Percentiles rank a stretch among this genome's conserved stretches.
Conservation (phyloP, 2,888 invertebrate species). For the Spilarctia lutea region DNA sequence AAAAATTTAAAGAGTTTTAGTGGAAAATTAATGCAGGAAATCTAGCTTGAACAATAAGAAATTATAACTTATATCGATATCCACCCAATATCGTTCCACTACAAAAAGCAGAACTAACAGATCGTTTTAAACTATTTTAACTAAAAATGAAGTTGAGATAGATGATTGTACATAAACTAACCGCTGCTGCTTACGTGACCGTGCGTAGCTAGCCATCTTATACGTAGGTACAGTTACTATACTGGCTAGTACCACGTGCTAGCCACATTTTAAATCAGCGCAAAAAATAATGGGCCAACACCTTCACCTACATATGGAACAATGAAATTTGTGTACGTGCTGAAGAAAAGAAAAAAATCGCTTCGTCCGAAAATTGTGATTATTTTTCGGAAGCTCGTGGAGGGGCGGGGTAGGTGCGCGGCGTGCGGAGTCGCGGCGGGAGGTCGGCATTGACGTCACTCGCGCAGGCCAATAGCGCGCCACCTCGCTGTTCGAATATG, state of each 20-base stretch:
- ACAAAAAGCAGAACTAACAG: conserved; percentile 9
- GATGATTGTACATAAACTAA: conserved; percentile 29
- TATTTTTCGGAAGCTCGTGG: conserved; percentile 79
- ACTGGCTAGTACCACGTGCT: conserved; percentile 48
- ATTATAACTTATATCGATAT: neutral
- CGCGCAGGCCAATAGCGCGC: conserved; percentile 74
- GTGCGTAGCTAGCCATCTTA: conserved; percentile 27
- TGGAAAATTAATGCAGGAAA: no score
- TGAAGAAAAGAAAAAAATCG: conserved; percentile 59
- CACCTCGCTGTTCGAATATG: conserved; percentile 66
- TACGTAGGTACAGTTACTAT: conserved; percentile 18
- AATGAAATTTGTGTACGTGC: conserved; percentile 53
- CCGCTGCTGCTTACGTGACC: conserved; percentile 33
- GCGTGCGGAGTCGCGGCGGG: conserved; percentile 64
- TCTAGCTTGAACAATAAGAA: neutral
- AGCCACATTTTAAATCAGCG: conserved; percentile 41
- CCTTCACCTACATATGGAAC: conserved; percentile 53
- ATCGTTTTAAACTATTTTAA: conserved; percentile 24
- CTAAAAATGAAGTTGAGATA: conserved; percentile 24
- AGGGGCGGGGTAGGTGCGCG: conserved; percentile 70
- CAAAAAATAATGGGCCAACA: conserved; percentile 45
- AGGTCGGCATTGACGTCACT: conserved; percentile 86
- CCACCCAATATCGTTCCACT: neutral
- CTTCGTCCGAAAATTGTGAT: conserved; percentile 79
- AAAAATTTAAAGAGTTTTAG: neutral